Conservation (phyloP, 1,140 invertebrate genomes). For the Plectrocnemia conspersa region DNA sequence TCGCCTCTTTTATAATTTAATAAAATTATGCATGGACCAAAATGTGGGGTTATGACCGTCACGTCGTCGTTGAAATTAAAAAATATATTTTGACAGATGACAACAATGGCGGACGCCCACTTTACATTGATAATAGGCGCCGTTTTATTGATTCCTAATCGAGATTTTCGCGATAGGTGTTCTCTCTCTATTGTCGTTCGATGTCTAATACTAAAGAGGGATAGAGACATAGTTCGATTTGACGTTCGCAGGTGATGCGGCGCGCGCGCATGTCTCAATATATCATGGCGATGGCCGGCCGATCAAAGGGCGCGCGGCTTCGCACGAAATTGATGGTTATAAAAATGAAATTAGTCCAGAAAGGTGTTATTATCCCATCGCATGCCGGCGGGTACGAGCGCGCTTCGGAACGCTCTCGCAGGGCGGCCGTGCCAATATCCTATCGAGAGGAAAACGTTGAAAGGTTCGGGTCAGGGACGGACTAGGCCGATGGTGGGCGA, state of each 20-base stretch:
- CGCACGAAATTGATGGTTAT: slow-evolving; percentile 52
- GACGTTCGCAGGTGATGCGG: slow-evolving; percentile 7
- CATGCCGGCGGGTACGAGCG: slow-evolving; percentile 45
- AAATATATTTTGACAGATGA: too few relatives aligned
- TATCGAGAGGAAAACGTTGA: not conserved
- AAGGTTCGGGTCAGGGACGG: not conserved
- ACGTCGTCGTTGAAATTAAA: too few relatives aligned
- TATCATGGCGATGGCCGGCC: slow-evolving; percentile 30
- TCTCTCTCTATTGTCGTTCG: too few relatives aligned
- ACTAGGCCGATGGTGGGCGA: not conserved
- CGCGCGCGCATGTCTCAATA: slow-evolving; percentile 42
- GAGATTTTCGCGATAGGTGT: too few relatives aligned
- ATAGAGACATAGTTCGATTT: slow-evolving; percentile 3
- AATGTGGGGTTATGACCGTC: too few relatives aligned
- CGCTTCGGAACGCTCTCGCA: slow-evolving; percentile 52
- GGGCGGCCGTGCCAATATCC: slow-evolving; percentile 47
- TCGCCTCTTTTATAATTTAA: too few relatives aligned
- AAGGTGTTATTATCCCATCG: slow-evolving; percentile 56
- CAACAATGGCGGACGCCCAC: too few relatives aligned
- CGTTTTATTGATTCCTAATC: too few relatives aligned
- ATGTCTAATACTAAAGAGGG: not conserved
- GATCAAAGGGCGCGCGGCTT: slow-evolving; percentile 34
- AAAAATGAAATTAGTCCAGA: slow-evolving; percentile 56
- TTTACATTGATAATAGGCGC: too few relatives aligned
- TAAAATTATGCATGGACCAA: too few relatives aligned